Conservation (phyloP, 2,888 invertebrate species). For the Mongoloraphidia duomilia region DNA sequence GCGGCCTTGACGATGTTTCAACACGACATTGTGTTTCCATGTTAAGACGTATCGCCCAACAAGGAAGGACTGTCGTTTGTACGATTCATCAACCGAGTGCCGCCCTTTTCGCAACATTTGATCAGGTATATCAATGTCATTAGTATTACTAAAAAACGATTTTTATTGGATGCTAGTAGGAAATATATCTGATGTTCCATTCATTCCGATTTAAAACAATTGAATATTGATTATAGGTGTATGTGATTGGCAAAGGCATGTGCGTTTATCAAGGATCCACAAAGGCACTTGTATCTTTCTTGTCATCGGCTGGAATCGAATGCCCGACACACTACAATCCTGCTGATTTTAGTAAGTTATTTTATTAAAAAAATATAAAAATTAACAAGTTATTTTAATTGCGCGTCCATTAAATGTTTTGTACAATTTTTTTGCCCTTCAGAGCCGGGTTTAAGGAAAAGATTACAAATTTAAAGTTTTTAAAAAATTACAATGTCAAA, state of each 20-base stretch:
- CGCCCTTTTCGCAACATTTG: constrained; percentile 44
- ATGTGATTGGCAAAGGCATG: constrained; percentile 45
- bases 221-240: constrained; percentile 32
- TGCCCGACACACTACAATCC: constrained; percentile 53
- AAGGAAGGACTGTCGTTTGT: constrained; percentile 51
- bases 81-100: constrained; percentile 57
- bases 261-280: constrained; percentile 54
- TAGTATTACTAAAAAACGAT: too few species aligned
- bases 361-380: too few species aligned
- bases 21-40: constrained; percentile 44
- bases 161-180: too few species aligned
- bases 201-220: background rate
- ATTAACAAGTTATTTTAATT: constrained; percentile 34
- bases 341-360: constrained; percentile 49
- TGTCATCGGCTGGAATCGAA: constrained; percentile 37
- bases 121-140: constrained; percentile 29
- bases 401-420: too few species aligned
- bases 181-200: too few species aligned
- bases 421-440: too few species aligned
- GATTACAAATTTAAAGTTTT: too few species aligned
- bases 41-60: constrained; percentile 39
- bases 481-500: too few species aligned
- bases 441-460: too few species aligned
- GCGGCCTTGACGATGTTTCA: constrained; percentile 52
- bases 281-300: constrained; percentile 41